phyloP scores from a whole-genome alignment of 2,888 invertebrate species.

The Epistrophe eligans region DNA sequence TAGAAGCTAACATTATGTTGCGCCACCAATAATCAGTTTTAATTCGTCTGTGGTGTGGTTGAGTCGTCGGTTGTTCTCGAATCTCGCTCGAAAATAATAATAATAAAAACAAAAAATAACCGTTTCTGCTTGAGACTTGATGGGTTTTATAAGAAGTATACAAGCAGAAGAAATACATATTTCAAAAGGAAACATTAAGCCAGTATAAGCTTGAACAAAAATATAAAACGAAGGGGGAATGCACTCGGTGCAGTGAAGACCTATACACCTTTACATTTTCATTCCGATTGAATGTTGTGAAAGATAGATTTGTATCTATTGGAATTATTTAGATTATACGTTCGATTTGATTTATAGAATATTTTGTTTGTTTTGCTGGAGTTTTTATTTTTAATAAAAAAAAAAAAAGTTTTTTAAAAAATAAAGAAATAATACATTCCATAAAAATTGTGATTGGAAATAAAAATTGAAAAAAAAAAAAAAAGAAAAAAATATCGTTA shows the following conservation, averaged over 20 bases:
- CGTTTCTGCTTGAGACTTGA: constrained; percentile 37
- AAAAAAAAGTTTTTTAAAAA: background rate
- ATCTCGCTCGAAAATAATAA: background rate
- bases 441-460: background rate
- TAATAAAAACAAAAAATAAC: constrained; percentile 12
- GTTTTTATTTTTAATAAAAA: background rate
- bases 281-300: constrained; percentile 11
- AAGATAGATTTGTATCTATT: constrained; percentile 10
- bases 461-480: no score
- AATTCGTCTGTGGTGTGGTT: constrained; percentile 64
- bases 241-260: constrained; percentile 10
- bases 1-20: constrained; percentile 62
- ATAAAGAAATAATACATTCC: constrained; percentile 2
- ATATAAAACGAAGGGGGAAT: background rate
- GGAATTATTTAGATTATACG: background rate
- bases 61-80: constrained; percentile 53
- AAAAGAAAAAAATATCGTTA: background rate
- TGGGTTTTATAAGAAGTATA: background rate
- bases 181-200: constrained; percentile 8
- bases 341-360: background rate
- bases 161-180: constrained; percentile 3
- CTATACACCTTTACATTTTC: background rate
- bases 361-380: background rate
- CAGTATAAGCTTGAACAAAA: constrained; percentile 17
- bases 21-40: constrained; percentile 67